A percentile compares a stretch with the other conserved stretches of the same genome.
Evolutionary conservation across 2,888 invertebrate genomes (phyloP).

Genomic region (Hydraecia micacea): DNA sequence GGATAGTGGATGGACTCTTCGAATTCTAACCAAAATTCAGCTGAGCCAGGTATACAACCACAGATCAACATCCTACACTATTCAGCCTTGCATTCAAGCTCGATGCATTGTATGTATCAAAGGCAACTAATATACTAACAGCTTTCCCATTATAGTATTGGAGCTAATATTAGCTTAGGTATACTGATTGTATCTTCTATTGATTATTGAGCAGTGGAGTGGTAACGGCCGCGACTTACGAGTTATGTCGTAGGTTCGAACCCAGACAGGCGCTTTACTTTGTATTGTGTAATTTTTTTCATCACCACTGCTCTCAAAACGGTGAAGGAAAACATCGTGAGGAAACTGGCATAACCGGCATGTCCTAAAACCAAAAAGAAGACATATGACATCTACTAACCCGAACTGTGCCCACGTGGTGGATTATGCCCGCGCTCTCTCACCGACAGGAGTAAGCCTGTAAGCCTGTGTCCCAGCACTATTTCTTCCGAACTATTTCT

Average conservation of each 20-base stretch:
- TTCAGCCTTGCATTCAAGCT: constrained; percentile 29
- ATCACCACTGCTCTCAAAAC: too few relatives aligned
- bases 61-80: constrained; percentile 18
- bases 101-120: constrained; percentile 29
- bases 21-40: neutral
- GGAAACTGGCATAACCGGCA: neutral
- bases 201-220: neutral
- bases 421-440: neutral
- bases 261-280: too few relatives aligned
- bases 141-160: constrained; percentile 46
- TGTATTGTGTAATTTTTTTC: too few relatives aligned
- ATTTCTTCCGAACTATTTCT: too few relatives aligned
- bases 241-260: too few relatives aligned
- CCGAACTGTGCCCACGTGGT: too few relatives aligned
- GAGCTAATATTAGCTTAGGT: constrained; percentile 25
- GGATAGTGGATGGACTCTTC: too few relatives aligned
- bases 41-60: neutral
- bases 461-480: neutral
- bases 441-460: neutral
- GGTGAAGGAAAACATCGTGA: too few relatives aligned
- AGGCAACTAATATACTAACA: constrained; percentile 43
- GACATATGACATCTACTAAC: neutral
- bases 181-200: neutral
- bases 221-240: too few relatives aligned
- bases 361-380: neutral